Percentiles rank a stretch among this genome's conserved stretches.
phyloP scores from a whole-genome alignment of 2,797 vertebrate genomes.

The Heterohyrax brucei region DNA sequence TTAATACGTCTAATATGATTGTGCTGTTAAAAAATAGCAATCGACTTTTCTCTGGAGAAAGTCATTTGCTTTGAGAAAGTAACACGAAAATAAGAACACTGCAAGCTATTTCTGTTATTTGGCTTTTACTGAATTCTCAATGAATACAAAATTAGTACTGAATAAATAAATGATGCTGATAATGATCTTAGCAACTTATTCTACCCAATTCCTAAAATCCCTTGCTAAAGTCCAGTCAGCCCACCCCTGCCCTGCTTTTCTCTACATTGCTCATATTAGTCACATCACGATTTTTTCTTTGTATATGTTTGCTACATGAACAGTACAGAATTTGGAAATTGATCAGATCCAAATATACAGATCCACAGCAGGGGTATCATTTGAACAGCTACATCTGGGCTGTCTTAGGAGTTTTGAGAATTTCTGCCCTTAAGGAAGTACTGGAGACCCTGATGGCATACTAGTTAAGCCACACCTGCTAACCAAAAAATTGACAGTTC shows the following conservation, averaged over 20 bases:
- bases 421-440: background rate
- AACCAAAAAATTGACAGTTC: too few species aligned
- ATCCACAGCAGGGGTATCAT: background rate
- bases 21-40: constrained; percentile 79
- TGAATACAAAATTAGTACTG: constrained; percentile 48
- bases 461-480: too few species aligned
- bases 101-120: constrained; percentile 76
- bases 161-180: constrained; percentile 22
- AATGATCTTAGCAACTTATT: constrained; percentile 22
- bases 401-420: background rate
- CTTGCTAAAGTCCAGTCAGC: constrained; percentile 14
- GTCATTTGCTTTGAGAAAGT: constrained; percentile 69
- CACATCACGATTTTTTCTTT: background rate
- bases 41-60: constrained; percentile 72
- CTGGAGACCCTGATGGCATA: too few species aligned
- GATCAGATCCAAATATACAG: background rate
- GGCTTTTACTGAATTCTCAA: constrained; percentile 56
- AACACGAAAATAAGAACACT: constrained; percentile 70
- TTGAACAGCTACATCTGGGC: background rate
- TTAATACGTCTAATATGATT: constrained; percentile 83
- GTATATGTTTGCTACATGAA: background rate
- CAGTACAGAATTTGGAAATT: background rate
- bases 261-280: background rate
- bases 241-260: background rate
- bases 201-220: background rate